Evolutionary conservation across 2,888 invertebrate genomes (phyloP), one percentile per base, ranked within the genome.

Genomic region (Serripes groenlandicus): DNA sequence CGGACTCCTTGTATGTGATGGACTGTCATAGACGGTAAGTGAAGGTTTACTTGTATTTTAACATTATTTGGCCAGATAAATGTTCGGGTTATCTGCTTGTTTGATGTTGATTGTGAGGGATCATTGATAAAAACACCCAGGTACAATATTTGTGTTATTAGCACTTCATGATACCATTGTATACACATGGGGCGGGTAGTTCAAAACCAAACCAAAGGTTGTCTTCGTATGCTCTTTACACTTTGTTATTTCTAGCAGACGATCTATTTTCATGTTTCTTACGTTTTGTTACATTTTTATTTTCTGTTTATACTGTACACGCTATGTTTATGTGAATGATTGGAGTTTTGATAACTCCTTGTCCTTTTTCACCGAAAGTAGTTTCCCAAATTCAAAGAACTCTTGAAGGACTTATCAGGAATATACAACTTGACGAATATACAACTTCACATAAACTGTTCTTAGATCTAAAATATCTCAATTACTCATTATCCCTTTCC

Each of bases 41-140:
- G 75, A 35, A 66, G 37, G 64, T 74, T 78, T 42, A 35, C 58
- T 78, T 79, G 78, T 71, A 64, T 69, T 71, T 83, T 72, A 60
- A n/a, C n/a, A n/a, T 70, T 32, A 42, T 81, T 73, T 68, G 68
- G 49, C 42, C 26, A 28, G 35, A 66, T 35, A 15, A 42, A n/a
- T 15, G 34, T 66, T 42, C 42, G 42, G 66, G 66, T 23, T 42
- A 66, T 66, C 66, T 23, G 42, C 64, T 18, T 28, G 42, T 76
- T 77, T 81, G 81, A 73, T 69, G 81, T 81, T 76, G 72, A 81
- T 76, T 68, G 54, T 72, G 28, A 9, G n/a, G 78, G 77, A 82
- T 78, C 78, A 82, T 78, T 82, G 82, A 82, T 82, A 82, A 82
- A n/a, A 70, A 71, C 78, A 66, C 66, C 66, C 66, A 66, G 66